Evolutionary conservation across 2,888 invertebrate genomes (phyloP), one percentile per base, ranked within the genome.

Genomic region (Thereva nobilitata): DNA sequence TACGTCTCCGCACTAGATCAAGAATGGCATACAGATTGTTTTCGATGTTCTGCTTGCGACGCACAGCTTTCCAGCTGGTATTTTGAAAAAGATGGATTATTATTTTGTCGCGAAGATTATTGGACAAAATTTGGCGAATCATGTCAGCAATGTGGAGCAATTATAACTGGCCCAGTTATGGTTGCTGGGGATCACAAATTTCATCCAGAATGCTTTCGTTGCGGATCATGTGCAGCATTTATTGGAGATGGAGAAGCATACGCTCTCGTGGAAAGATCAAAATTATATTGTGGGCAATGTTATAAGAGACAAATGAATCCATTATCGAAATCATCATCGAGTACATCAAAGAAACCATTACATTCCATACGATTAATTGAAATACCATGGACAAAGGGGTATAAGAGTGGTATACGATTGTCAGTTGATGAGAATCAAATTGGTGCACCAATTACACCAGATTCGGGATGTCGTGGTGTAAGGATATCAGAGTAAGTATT

Each of bases 141-240:
- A 64, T 96, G 95, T 76, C 94, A 95, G 76, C 90, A 93, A 75
- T 96, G 95, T 80, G 86, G 88, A 67, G 72, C 77, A 52, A 76
- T 80, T 2, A 81, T 81, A 53, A 79, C 93, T 0, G 95, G 95
- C 0, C 95, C 95, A 37, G 93, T 95, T 71, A 95, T 96, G 95
- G 89, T 94, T 70, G 95, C 95, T 34, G 96, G 95, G 40, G 93
- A 93, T 76, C 95, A 95, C 82, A 93, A 93, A 79, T 96, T 95
- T 83, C 96, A 97, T 83, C 95, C 95, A 52, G 96, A 96, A 84
- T 96, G 96, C 83, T 96, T 96, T 82, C 89, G 91, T 75, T 97
- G 96, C 79, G 85, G 84, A 55, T 86, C 87, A 40, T 96, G 96
- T 80, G 84, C 86, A 41, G 85, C 88, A 4, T 93, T 90, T 78